Conservation (phyloP, 2,888 invertebrate species). For the Leptinotarsa peninsularis region DNA sequence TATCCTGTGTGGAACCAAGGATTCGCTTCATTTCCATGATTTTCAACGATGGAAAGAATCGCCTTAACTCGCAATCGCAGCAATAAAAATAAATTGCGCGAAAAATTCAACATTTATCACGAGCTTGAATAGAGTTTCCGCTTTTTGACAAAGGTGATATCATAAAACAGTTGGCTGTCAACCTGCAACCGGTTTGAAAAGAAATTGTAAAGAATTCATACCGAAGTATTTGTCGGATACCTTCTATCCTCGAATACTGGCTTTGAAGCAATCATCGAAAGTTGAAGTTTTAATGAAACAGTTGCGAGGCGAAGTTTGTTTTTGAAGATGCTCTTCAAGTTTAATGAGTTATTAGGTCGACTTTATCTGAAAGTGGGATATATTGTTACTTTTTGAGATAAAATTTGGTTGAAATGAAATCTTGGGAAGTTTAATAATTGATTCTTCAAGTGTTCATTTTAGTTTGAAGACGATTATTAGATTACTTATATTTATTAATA, state of each 20-base stretch:
- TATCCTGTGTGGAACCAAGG: background rate
- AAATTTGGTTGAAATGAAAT: background rate
- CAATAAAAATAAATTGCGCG: slow-evolving; percentile 2
- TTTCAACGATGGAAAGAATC: background rate
- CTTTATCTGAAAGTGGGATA: background rate
- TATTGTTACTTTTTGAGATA: background rate
- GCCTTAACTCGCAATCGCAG: background rate
- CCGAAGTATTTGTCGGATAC: background rate
- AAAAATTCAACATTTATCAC: background rate
- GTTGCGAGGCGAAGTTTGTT: background rate
- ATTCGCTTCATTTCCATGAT: background rate
- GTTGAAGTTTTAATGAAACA: background rate
- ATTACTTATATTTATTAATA: background rate
- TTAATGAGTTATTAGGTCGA: background rate
- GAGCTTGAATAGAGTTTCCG: background rate
- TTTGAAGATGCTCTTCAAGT: background rate
- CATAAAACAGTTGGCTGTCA: background rate
- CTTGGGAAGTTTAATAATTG: background rate
- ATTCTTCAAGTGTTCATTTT: background rate
- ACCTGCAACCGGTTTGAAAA: background rate
- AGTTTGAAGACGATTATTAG: background rate
- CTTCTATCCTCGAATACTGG: background rate
- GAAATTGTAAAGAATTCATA: background rate
- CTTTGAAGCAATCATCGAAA: background rate
- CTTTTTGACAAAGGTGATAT: background rate